phyloP scores from a whole-genome alignment of 2,113 vertebrate species.

The Amazona vittata region DNA sequence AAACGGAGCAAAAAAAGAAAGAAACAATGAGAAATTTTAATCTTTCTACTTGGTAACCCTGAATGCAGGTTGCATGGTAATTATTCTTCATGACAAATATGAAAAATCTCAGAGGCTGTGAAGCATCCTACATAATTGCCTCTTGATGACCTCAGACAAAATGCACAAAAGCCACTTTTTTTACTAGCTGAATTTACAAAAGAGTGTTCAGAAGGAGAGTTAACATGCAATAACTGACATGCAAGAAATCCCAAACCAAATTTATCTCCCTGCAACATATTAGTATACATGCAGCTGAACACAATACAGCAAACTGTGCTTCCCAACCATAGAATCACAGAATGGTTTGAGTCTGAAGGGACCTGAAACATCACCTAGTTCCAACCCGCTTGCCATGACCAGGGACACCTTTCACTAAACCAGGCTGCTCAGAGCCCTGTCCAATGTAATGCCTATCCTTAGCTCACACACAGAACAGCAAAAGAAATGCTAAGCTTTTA shows the following conservation, averaged over 20 bases:
- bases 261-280: neutral
- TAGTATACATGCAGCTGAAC: neutral
- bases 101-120: neutral
- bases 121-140: neutral
- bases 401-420: neutral
- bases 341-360: neutral
- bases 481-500: neutral
- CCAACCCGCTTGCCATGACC: neutral
- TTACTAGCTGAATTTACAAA: neutral
- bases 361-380: neutral
- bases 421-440: neutral
- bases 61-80: neutral
- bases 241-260: neutral
- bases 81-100: neutral
- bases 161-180: neutral
- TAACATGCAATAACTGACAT: neutral
- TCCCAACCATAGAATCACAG: neutral
- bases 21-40: neutral
- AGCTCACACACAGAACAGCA: neutral
- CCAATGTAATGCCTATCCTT: neutral
- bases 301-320: neutral
- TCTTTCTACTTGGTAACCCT: neutral
- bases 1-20: neutral
- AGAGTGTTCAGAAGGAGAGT: neutral
- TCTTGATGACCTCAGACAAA: neutral